Evolutionary conservation across 2,888 invertebrate genomes (phyloP), one percentile per base, ranked within the genome.

Genomic region (Lymantria monacha): DNA sequence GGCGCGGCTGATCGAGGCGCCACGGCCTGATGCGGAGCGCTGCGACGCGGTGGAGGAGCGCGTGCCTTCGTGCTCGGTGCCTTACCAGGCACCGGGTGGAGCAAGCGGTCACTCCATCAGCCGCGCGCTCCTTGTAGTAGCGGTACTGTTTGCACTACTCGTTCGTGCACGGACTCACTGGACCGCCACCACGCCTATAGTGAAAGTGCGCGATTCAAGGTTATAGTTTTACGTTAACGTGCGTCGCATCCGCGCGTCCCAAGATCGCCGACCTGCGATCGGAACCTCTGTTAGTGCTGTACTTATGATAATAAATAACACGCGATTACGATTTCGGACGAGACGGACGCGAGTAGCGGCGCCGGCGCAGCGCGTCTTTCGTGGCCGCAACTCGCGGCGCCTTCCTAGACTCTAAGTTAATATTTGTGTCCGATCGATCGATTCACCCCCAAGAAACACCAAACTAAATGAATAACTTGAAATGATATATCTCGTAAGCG

Each of bases 1-100:
- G 80, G 75, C 94, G 93, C 81, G 94, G 93, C 80, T 95, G 93
- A 85, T 91, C 92, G 89, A 85, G 74, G 72, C 81, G 67, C 72
- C 72, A 70, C 82, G 83, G 66, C 94, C 94, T 70, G 94, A 93
- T 55, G 92, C 83, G 83, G 84, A 93, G 92, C 78, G 91, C 88
- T 91, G 93, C 91, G 83, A 95, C 89, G 87, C 95, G 92, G 93
- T 94, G 86, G 92, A 94, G 92, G 90, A 95, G 94, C 92, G 94
- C 92, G 90, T 95, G 65, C 73, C 87, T 47, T 68, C 81, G 49
- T 91, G 96, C 91, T 95, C 96, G 88, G 95, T 96, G 92, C 96
- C 96, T 84, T 96, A 95, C 91, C 94, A 94, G 91, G 95, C 93
- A 81, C 94, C 94, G 76, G 22, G 22, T 22, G 22, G 22, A 22